Evolutionary conservation across 2,113 vertebrate genomes (phyloP).

Genomic region (Smithornis capensis): DNA sequence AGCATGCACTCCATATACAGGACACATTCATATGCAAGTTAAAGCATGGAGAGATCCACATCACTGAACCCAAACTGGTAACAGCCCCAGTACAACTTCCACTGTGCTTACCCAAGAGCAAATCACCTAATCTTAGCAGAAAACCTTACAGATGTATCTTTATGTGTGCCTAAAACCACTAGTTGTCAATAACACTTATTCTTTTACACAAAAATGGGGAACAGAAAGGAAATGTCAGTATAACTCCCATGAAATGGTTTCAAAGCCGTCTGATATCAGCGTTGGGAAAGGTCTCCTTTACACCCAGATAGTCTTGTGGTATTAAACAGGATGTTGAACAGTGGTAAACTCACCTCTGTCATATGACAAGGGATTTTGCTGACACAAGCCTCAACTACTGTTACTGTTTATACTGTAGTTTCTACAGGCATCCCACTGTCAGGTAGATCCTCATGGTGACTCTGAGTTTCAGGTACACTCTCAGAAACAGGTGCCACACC

Average conservation of each 20-base stretch:
- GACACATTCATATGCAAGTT: neutral
- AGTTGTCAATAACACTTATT: neutral
- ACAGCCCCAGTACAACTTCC: neutral
- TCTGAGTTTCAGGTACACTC: neutral
- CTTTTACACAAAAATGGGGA: neutral
- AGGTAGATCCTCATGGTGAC: neutral
- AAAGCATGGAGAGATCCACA: neutral
- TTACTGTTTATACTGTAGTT: neutral
- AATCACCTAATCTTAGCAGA: neutral
- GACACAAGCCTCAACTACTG: neutral
- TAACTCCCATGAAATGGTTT: neutral
- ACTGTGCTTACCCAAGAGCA: neutral
- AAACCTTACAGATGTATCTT: neutral
- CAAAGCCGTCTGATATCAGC: neutral
- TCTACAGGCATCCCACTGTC: neutral
- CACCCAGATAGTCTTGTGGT: neutral
- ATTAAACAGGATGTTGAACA: neutral
- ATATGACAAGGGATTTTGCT: neutral
- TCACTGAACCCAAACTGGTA: neutral
- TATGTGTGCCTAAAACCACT: neutral
- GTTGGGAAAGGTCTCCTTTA: neutral
- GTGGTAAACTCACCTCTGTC: accelerated
- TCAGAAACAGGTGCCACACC: neutral
- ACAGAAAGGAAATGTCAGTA: neutral
- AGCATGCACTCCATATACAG: neutral